A percentile compares a stretch with the other conserved stretches of the same genome.
Evolutionary conservation across 2,113 vertebrate genomes (phyloP).

Genomic region (Melospiza georgiana): DNA sequence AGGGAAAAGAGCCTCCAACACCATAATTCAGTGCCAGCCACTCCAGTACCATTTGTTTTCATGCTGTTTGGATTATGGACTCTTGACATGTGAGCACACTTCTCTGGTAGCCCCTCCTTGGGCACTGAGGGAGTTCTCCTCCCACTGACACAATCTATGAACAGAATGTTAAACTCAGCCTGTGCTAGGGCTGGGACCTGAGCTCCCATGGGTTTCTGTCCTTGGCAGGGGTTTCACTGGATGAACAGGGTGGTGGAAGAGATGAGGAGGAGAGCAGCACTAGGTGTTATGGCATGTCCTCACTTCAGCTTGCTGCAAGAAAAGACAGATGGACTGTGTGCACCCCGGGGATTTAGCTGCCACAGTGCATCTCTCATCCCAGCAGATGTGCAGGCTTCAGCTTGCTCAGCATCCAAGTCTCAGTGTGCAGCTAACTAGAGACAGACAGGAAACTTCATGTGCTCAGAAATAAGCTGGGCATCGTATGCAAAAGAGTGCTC

Average conservation of each 20-base stretch:
- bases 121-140: not conserved
- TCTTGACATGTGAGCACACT: fast-evolving
- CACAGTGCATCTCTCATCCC: not conserved
- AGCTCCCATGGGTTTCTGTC: not conserved
- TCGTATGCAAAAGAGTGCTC: not conserved
- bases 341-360: not conserved
- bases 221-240: not conserved
- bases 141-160: not conserved
- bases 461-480: not conserved
- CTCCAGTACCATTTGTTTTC: not conserved
- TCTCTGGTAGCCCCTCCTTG: not conserved
- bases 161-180: not conserved
- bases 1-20: not conserved
- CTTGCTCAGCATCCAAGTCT: not conserved
- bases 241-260: not conserved
- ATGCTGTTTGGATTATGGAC: not conserved
- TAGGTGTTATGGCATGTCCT: not conserved
- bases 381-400: not conserved
- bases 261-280: not conserved
- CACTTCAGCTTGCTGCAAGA: not conserved
- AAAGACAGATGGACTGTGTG: not conserved
- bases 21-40: not conserved
- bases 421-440: not conserved
- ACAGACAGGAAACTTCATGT: not conserved
- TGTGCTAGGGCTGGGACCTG: not conserved